These are phyloP conservation scores for Zosterops hypoxanthus DNA, from an alignment of 2,113 vertebrate genomes.

Conservation along the genomic window DNA sequence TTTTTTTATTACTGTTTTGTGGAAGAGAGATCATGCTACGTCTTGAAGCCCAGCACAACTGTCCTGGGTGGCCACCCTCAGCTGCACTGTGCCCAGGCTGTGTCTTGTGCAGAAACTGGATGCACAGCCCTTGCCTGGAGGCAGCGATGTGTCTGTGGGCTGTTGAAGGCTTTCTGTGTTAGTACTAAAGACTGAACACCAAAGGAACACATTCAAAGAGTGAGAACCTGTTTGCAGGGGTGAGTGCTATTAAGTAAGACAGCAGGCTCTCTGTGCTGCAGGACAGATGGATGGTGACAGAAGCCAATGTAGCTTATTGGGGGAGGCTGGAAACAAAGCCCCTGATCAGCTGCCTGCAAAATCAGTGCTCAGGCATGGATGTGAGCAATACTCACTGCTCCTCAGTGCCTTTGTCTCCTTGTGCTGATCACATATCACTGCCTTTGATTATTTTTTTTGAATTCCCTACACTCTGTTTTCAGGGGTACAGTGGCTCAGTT, in stretches of 20 bases:
- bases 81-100: background rate
- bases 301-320: fast-evolving
- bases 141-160: background rate
- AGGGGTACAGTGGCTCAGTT: background rate
- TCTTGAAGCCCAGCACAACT: background rate
- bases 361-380: background rate
- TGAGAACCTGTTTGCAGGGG: background rate
- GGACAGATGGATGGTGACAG: background rate
- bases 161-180: background rate
- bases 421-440: background rate
- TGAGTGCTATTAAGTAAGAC: background rate
- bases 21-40: background rate
- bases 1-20: background rate
- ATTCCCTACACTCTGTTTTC: background rate
- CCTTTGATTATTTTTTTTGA: background rate
- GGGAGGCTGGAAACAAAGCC: background rate
- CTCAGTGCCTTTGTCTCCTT: background rate
- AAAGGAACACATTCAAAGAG: background rate
- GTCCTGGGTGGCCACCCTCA: background rate
- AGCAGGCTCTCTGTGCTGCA: background rate
- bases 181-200: background rate
- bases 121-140: background rate
- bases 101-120: fast-evolving
- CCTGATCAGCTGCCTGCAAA: background rate
- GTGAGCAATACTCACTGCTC: background rate